These are phyloP conservation scores for Heterotilapia buettikoferi DNA, from an alignment of 2,113 vertebrate species.

Conservation along the genomic window DNA sequence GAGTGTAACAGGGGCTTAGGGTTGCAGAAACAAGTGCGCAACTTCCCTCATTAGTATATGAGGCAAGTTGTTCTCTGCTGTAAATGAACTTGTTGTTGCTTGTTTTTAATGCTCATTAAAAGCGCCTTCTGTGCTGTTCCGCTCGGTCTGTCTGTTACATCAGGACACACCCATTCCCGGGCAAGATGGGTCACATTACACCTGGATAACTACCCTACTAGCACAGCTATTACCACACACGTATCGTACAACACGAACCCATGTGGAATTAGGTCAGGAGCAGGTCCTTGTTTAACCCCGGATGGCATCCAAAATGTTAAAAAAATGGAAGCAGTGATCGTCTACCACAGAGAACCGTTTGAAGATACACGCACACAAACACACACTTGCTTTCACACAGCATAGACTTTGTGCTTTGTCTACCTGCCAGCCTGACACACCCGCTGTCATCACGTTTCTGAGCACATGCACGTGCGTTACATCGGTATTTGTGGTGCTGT, in stretches of 20 bases:
- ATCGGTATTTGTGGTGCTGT: conserved; percentile 16
- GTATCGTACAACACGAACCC: background rate
- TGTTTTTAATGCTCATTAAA: conserved; percentile 33
- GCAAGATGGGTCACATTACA: conserved; percentile 50
- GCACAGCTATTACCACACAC: background rate
- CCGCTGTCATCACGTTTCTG: conserved; percentile 34
- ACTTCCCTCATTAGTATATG: conserved; percentile 13
- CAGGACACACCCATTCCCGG: conserved; percentile 46
- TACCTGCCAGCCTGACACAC: conserved; percentile 45
- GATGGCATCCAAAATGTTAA: background rate
- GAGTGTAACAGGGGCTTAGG: background rate
- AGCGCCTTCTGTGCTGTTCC: conserved; percentile 20
- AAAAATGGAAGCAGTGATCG: background rate
- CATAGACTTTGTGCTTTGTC: conserved; percentile 34
- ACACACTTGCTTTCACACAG: background rate
- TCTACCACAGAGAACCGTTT: background rate
- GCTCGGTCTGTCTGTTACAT: conserved; percentile 15
- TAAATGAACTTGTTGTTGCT: conserved; percentile 10
- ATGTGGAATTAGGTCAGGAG: background rate
- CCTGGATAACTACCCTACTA: background rate
- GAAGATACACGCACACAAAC: background rate
- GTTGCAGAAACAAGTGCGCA: background rate
- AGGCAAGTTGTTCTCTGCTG: background rate
- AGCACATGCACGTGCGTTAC: background rate
- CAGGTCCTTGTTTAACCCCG: conserved; percentile 3